Base-by-base conservation (phyloP, 2,113 vertebrate genomes). In the Eubucco bourcierii region DNA sequence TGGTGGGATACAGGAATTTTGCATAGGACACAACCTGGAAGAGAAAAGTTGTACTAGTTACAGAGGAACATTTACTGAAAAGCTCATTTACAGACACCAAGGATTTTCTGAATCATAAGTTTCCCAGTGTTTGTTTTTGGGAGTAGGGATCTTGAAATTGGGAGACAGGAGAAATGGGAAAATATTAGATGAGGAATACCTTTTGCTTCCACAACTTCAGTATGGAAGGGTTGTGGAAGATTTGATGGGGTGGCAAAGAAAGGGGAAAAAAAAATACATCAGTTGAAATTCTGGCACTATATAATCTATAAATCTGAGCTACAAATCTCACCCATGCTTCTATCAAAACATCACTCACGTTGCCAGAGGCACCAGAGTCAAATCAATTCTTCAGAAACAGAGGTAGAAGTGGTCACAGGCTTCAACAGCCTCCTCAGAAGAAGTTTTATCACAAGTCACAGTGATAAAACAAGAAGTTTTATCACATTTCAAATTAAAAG, bases 11-110 rank as follows among this genome's bases (percentile, higher is more conserved):
- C 88, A 99, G 93, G 97, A 99, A 99, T 97, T 98, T 99, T 83
- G 99, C 99, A 73, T 99, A 99, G 41, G 99, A 99, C 93, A 99
- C 99, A 3, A 99, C 98, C 99, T 99, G 97, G 79, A 84, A 46
- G 63, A 88, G 31, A 23, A 25, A 46, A 33, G 25, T 4, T 46
- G 15, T 11, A 20, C 31, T 15, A 79, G 27, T 81, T 63, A 46
- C 0, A 25, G 14, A 4, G 15, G 15, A 10, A 46, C 24, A 19
- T 10, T 8, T 68, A 58, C 4, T 31, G 31, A 33, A 87, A 85
- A 44, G 18, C 7, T 50, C 33, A 12, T 47, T 83, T 77, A 20
- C 44, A 53, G 31, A 24, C 8, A 71, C 4, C 9, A 17, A 76
- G 5, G 23, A 64, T 86, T 89, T 84, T 55, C 33, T 47, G 61